phyloP scores from a whole-genome alignment of 2,113 vertebrate species.

The Natator depressus region DNA sequence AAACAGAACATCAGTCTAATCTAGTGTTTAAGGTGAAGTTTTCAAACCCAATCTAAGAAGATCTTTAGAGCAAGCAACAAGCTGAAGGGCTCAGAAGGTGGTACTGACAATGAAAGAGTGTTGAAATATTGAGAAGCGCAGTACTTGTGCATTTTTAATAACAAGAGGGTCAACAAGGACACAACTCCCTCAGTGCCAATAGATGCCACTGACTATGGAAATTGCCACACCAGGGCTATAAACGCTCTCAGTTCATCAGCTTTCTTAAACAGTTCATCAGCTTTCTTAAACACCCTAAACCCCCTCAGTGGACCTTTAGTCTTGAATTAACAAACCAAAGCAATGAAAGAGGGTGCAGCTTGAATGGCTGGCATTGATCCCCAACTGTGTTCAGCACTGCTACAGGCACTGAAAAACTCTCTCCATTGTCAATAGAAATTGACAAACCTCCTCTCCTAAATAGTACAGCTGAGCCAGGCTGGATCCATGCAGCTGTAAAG shows the following conservation, averaged over 20 bases:
- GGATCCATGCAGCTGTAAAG: constrained; percentile 86
- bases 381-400: constrained; percentile 82
- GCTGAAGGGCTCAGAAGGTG: constrained; percentile 88
- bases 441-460: constrained; percentile 87
- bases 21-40: constrained; percentile 91
- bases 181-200: constrained; percentile 84
- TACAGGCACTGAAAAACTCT: constrained; percentile 85
- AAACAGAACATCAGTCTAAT: constrained; percentile 93
- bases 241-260: constrained; percentile 87
- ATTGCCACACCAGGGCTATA: constrained; percentile 86
- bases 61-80: constrained; percentile 88
- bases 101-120: constrained; percentile 87
- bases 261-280: constrained; percentile 87
- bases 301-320: constrained; percentile 87
- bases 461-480: constrained; percentile 86
- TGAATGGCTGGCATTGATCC: constrained; percentile 89
- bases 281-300: constrained; percentile 86
- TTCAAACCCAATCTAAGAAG: constrained; percentile 91
- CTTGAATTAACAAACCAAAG: constrained; percentile 90
- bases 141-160: constrained; percentile 89
- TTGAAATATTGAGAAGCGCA: constrained; percentile 86
- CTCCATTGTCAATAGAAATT: constrained; percentile 87
- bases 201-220: constrained; percentile 83
- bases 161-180: constrained; percentile 90
- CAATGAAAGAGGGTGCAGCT: constrained; percentile 86